Evolutionary conservation across 1,140 invertebrate genomes (phyloP), one percentile per base, ranked within the genome.

Genomic region (Mamestra configurata): DNA sequence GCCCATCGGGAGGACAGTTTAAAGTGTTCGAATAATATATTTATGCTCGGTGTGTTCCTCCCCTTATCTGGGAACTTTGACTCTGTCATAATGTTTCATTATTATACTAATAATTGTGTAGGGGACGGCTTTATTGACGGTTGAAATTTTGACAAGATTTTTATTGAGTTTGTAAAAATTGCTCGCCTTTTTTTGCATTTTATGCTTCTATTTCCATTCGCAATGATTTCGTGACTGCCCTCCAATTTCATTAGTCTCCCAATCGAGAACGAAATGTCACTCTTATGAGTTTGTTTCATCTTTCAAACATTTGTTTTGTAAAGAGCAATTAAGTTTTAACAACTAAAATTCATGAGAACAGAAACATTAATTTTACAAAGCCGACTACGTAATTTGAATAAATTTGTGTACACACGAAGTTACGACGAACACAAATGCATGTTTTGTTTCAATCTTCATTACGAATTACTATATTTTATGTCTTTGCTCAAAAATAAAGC

Each of bases 21-120:
- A 77, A 77, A 84, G 77, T 80, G 70, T 78, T 79, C 79, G 53
- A 84, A 84, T 85, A 82, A 83, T 86, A 82, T 85, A 87, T 82
- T 84, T 83, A 77, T 78, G 66, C 49, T 46, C 55, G 49, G 75
- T 84, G 77, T 81, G 51, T 77, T 35, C 18, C 59, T 18, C 18
- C 43, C 49, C 70, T 75, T 73, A 75, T 68, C 77, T 68, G 13
- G 5, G 46, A 79, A 79, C 70, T 79, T 79, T 53, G 22, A 37
- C 53, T 24, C 27, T 20, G 61, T 77, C 59, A 75, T 79, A 73
- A 79, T 79, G 70, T 79, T 75, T 79, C 78, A 75, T 79, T 79
- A 79, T 72, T 37, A 79, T 64, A 73, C 57, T 22, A 79, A 79
- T 79, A 59, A 79, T 57, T 77, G 46, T 40, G 70, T n/a, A 22